Percentiles rank a stretch among this genome's conserved stretches.
Conservation (phyloP, 1,140 invertebrate genomes). For the Procambarus virginalis region DNA sequence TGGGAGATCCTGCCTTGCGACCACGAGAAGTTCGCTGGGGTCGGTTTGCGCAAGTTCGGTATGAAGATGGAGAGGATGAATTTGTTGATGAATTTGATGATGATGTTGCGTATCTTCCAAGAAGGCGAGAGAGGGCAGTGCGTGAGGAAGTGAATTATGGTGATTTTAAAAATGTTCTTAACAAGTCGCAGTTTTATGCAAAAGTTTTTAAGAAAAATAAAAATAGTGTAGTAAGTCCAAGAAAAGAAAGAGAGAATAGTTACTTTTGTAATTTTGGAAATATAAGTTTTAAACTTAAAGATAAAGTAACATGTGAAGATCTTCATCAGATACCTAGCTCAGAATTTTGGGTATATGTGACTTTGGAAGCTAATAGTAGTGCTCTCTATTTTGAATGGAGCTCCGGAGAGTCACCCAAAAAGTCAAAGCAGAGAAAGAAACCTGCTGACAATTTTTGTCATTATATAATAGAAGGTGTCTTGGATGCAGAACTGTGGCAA, state of each 20-base stretch:
- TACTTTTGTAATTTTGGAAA: constrained; percentile 59
- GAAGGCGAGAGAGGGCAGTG: constrained; percentile 23
- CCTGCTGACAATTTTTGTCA: constrained; percentile 68
- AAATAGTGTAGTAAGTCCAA: constrained; percentile 10
- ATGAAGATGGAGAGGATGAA: constrained; percentile 3
- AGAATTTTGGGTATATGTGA: constrained; percentile 74
- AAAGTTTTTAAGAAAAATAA: constrained; percentile 24
- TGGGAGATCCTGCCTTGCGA: background rate
- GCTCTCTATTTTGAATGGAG: constrained; percentile 74
- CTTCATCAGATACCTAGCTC: constrained; percentile 53
- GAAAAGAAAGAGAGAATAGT: constrained; percentile 25
- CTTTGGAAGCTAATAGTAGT: constrained; percentile 69
- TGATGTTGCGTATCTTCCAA: background rate
- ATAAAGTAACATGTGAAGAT: constrained; percentile 18
- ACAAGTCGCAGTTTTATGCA: constrained; percentile 60
- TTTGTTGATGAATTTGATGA: constrained; percentile 15
- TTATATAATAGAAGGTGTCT: constrained; percentile 69
- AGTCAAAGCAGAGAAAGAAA: constrained; percentile 59
- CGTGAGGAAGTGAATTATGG: constrained; percentile 61
- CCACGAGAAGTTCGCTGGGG: constrained; percentile 12
- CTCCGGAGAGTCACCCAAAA: constrained; percentile 59
- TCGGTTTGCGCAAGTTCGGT: background rate
- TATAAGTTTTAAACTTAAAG: constrained; percentile 43
- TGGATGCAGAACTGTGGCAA: constrained; percentile 68
- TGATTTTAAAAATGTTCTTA: constrained; percentile 58